These are phyloP conservation scores for Scomberomorus guttatus DNA, from an alignment of 2,797 vertebrate genomes.

Conservation along the genomic window DNA sequence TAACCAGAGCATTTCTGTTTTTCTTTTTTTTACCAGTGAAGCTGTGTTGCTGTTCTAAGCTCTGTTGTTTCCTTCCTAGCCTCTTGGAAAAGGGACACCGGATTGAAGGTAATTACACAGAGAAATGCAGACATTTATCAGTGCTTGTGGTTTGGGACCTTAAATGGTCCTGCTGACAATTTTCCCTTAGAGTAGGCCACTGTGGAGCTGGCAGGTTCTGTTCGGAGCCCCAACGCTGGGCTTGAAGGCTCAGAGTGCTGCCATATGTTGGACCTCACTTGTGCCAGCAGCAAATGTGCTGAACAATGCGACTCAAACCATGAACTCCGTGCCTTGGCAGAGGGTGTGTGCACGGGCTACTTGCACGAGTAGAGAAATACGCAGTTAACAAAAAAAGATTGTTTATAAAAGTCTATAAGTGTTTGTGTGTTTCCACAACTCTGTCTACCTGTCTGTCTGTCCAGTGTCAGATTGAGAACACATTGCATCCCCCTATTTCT, in stretches of 20 bases:
- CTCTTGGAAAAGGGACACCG: constrained; percentile 74
- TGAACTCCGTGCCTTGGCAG: constrained; percentile 85
- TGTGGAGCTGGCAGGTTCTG: constrained; percentile 81
- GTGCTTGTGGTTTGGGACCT: constrained; percentile 80
- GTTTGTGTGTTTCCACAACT: constrained; percentile 53
- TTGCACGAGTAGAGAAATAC: constrained; percentile 54
- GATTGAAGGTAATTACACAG: constrained; percentile 80
- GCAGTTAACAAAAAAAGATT: constrained; percentile 46
- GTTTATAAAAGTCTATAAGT: constrained; percentile 32
- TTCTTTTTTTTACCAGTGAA: constrained; percentile 38
- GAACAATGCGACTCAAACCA: constrained; percentile 81
- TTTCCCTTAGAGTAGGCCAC: constrained; percentile 80
- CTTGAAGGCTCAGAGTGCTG: constrained; percentile 83
- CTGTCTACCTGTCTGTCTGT: constrained; percentile 63
- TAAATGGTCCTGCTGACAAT: constrained; percentile 81
- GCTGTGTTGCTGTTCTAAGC: constrained; percentile 59
- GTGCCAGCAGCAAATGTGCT: constrained; percentile 85
- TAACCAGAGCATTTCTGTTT: constrained; percentile 40
- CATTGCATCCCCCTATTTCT: constrained; percentile 54
- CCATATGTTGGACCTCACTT: constrained; percentile 82
- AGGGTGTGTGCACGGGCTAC: constrained; percentile 63
- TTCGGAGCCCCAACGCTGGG: constrained; percentile 69
- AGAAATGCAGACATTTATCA: constrained; percentile 83
- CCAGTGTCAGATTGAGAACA: constrained; percentile 67
- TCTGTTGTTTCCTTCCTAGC: constrained; percentile 70